Base-by-base conservation (phyloP, 2,113 vertebrate genomes). In the Oncorhynchus masou region DNA sequence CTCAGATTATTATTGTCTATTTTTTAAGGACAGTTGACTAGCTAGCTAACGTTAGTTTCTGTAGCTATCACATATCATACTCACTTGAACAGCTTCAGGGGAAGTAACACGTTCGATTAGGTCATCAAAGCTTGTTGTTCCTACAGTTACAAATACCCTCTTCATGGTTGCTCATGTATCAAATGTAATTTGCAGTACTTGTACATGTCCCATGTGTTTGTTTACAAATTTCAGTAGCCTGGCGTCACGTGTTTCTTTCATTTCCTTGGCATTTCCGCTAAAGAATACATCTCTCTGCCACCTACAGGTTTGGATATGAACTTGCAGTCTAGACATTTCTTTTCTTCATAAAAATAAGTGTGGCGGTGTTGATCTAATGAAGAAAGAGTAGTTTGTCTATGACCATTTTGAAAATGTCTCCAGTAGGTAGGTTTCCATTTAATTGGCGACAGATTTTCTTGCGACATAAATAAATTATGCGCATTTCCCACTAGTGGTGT, bases 111-210 rank as follows among this genome's bases (percentile, higher is more conserved):
- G 68, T 4, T 78, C 75, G 12, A 97, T 89, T 5, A 99, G 91
- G 5, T 97, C 94, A 16, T 99, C 95, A 78, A 98, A 99, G 76
- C 94, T 93, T 45, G 97, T 99, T 6, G 96, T 98, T 49, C 97
- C 97, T 16, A 99, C 97, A 0, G 97, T 99, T 2, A 97, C 95
- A 70, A 99, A 96, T 9, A 94, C 94, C 0, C 90, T 91, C 80
- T 91, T 95, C 96, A 97, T 98, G 48, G 7, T 71, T 22, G 31
- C 34, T 8, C 39, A 1, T 45, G 8, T 45, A 20, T 66, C 25
- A 27, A 66, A 54, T 54, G 4, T 19, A 16, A 54, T 65, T 13
- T 15, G 9, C 51, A 19, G 12, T 54, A 5, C 13, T 67, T 24
- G 65, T 29, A 29, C 65, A n/a, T 12, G 29, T 29, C 13, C 22